Evolutionary conservation across 2,888 invertebrate species (phyloP).

Genomic region (Harmothoe impar): DNA sequence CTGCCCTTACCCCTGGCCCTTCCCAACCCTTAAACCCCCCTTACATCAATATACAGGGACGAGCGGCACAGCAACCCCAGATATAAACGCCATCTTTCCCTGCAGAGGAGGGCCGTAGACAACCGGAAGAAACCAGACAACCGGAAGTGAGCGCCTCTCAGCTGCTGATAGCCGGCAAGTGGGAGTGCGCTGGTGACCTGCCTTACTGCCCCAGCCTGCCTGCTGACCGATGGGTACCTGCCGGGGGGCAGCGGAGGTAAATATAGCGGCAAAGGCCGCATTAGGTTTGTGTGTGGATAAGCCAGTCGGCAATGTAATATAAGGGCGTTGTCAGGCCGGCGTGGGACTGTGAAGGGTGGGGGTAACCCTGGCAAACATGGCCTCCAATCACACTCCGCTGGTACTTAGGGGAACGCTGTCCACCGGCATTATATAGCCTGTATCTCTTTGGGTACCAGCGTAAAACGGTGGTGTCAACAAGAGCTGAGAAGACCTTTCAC

Average conservation of each 20-base stretch:
- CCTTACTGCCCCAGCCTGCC: not conserved
- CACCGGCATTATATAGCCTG: not conserved
- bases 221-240: not conserved
- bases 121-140: conserved; percentile 4
- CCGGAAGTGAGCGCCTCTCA: conserved; percentile 22
- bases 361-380: not conserved
- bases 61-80: not conserved
- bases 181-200: not conserved
- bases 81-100: not conserved
- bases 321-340: not conserved
- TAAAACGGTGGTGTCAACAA: not conserved
- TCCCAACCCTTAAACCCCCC: not conserved
- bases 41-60: not conserved
- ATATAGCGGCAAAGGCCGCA: conserved; percentile 1
- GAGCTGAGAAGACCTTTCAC: no score
- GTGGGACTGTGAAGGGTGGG: not conserved
- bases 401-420: conserved; percentile 1
- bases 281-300: conserved; percentile 23
- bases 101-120: not conserved
- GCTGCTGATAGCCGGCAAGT: not conserved
- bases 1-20: not conserved
- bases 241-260: not conserved
- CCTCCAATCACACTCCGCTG: conserved; percentile 23
- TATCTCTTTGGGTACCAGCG: not conserved
- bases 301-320: not conserved